A percentile compares a stretch with the other conserved stretches of the same genome.
Conservation (phyloP, 37 sponge, comb jelly and placozoan genomes). For the Beroe ovata region DNA sequence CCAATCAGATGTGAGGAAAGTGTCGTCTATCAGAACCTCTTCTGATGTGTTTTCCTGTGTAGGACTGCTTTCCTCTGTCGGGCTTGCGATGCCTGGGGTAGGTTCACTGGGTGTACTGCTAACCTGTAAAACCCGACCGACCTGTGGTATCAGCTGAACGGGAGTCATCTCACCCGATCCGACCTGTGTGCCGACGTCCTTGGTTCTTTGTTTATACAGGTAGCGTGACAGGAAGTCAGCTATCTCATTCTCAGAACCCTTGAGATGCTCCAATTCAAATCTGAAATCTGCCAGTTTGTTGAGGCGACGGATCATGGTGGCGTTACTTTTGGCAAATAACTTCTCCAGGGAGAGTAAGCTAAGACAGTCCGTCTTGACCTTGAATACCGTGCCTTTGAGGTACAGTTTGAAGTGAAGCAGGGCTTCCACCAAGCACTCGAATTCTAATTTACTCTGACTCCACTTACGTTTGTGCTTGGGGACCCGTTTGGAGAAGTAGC, state of each 20-base stretch:
- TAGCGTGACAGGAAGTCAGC: conserved; percentile 24
- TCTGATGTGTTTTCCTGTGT: not conserved
- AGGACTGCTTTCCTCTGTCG: not conserved
- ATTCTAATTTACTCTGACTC: not conserved
- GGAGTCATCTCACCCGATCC: not conserved
- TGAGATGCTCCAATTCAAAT: conserved; percentile 25
- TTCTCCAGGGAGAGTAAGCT: not conserved
- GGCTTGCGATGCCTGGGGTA: not conserved
- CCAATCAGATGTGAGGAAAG: not conserved
- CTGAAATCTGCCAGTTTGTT: not conserved
- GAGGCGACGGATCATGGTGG: not conserved
- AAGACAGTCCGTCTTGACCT: conserved; percentile 12
- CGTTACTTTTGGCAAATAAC: not conserved
- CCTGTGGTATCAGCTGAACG: not conserved
- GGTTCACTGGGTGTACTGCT: not conserved
- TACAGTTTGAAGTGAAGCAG: conserved; percentile 7
- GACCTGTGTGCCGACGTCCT: not conserved
- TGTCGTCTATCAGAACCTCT: not conserved
- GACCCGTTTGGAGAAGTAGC: conserved; percentile 13
- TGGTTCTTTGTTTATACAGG: not conserved
- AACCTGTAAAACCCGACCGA: not conserved
- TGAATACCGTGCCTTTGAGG: conserved; percentile 6
- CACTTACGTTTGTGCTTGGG: conserved; percentile 11
- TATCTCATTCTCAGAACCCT: not conserved
- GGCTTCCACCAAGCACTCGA: not conserved